These are phyloP conservation scores for Argynnis bischoffii DNA, from an alignment of 2,888 invertebrate genomes.

Conservation along the genomic window DNA sequence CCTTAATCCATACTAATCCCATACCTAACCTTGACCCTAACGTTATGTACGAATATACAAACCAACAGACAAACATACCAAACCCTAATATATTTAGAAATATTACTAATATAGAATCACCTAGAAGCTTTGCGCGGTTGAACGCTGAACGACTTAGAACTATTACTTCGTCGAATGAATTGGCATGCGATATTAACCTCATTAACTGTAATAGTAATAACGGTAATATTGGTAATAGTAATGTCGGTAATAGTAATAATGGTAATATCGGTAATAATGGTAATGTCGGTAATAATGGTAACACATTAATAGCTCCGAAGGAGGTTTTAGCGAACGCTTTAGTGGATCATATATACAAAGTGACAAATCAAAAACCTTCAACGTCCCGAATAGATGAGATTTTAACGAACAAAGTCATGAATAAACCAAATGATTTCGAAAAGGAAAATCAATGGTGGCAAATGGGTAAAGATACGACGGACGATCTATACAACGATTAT, in stretches of 20 bases:
- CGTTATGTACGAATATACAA: constrained; percentile 41
- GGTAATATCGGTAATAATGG: constrained; percentile 5
- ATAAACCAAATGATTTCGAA: constrained; percentile 50
- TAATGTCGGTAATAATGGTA: constrained; percentile 35
- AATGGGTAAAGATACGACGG: constrained; percentile 56
- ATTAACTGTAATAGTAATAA: constrained; percentile 15
- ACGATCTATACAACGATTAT: constrained; percentile 67
- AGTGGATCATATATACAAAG: constrained; percentile 78
- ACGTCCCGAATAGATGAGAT: constrained; percentile 74
- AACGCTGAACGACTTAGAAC: constrained; percentile 74
- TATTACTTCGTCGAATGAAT: constrained; percentile 61
- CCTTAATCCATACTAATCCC: constrained; percentile 73
- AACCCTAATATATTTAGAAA: constrained; percentile 59
- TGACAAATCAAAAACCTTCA: constrained; percentile 79
- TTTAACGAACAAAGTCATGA: constrained; percentile 71
- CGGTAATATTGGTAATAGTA: constrained; percentile 7
- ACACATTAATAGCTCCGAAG: constrained; percentile 70
- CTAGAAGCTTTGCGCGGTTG: constrained; percentile 67
- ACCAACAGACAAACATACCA: constrained; percentile 42
- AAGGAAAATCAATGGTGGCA: constrained; percentile 75
- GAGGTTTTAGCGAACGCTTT: constrained; percentile 72
- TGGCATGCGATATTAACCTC: constrained; percentile 55
- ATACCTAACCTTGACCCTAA: constrained; percentile 55
- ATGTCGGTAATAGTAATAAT: constrained; percentile 10
- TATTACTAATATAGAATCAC: constrained; percentile 68